Evolutionary conservation across 1,140 invertebrate species (phyloP).

Genomic region (Platyscapa corneri): DNA sequence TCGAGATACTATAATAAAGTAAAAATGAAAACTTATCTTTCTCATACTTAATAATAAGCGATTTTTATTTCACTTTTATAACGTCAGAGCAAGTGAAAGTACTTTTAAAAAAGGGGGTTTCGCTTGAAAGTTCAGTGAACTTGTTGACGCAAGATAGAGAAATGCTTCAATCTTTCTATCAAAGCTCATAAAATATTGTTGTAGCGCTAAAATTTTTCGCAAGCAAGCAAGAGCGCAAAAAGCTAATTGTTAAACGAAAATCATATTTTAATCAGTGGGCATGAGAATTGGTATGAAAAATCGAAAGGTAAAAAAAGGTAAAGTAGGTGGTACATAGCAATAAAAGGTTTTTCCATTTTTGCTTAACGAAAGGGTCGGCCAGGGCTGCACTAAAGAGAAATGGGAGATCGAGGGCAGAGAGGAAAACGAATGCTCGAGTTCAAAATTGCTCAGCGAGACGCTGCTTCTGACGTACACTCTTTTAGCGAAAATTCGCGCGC

Average conservation of each 20-base stretch:
- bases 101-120: no score
- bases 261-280: not conserved
- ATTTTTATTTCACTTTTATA: no score
- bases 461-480: slow-evolving; percentile 54
- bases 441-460: slow-evolving; percentile 38
- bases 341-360: not conserved
- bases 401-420: not conserved
- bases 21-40: no score
- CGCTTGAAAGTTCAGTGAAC: no score
- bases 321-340: not conserved
- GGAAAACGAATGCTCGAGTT: slow-evolving; percentile 28
- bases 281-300: not conserved
- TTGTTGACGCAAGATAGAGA: no score
- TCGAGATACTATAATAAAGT: no score
- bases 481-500: slow-evolving; percentile 32
- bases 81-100: no score
- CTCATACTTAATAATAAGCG: no score
- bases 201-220: not conserved
- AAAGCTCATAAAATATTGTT: no score
- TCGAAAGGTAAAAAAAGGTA: no score
- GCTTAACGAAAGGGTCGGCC: slow-evolving; percentile 6
- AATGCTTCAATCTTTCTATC: no score
- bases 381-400: not conserved
- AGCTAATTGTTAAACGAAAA: not conserved
- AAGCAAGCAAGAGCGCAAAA: not conserved